phyloP scores from a whole-genome alignment of 2,113 vertebrate genomes.

The Oplegnathus fasciatus region DNA sequence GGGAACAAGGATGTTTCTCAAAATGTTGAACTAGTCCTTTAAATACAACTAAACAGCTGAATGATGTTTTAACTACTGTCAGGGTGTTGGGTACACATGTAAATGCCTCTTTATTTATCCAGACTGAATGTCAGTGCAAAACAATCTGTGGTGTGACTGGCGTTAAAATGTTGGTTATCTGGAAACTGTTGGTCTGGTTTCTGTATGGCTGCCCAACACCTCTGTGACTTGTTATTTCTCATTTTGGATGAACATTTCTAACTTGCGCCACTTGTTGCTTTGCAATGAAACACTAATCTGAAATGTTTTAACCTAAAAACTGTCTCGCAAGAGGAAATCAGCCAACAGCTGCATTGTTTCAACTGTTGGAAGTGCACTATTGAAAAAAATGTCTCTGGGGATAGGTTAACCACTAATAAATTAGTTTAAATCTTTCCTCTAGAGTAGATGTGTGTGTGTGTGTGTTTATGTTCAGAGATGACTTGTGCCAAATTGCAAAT shows the following conservation, averaged over 20 bases:
- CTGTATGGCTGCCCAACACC: not conserved
- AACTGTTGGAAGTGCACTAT: not conserved
- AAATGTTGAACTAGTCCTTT: not conserved
- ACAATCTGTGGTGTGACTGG: not conserved
- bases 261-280: not conserved
- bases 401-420: constrained; percentile 37
- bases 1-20: not conserved
- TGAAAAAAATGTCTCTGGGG: not conserved
- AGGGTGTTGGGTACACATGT: not conserved
- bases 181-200: not conserved
- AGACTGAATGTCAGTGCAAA: not conserved
- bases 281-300: not conserved
- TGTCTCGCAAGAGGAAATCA: not conserved
- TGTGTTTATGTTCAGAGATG: constrained; percentile 25
- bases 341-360: not conserved
- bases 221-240: not conserved
- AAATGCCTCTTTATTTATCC: not conserved
- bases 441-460: not conserved
- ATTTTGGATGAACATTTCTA: not conserved
- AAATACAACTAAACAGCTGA: not conserved
- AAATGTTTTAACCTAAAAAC: not conserved
- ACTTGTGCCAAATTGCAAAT: constrained; percentile 61
- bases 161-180: not conserved
- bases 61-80: not conserved
- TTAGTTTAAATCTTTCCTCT: constrained; percentile 1